A percentile compares a stretch with the other conserved stretches of the same genome.
phyloP scores from a whole-genome alignment of 2,113 vertebrate species.

The Istiophorus platypterus region DNA sequence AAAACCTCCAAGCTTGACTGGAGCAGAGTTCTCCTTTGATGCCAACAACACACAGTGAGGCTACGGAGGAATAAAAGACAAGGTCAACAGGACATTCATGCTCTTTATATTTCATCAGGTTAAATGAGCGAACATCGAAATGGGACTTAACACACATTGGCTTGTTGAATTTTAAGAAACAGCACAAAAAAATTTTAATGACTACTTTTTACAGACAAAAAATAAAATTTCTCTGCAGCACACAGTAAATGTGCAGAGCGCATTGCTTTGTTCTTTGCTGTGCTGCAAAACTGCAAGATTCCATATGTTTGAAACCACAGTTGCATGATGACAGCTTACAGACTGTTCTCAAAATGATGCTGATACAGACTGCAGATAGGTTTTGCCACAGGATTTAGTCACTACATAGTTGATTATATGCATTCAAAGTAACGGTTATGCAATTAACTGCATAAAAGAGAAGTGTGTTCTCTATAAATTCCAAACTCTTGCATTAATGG shows the following conservation, averaged over 20 bases:
- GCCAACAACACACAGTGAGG: constrained; percentile 86
- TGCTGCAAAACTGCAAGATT: constrained; percentile 60
- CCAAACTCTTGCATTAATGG: no score
- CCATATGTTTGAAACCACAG: not conserved
- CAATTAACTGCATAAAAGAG: no score
- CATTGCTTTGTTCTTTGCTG: constrained; percentile 7
- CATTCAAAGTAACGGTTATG: no score
- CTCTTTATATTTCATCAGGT: not conserved
- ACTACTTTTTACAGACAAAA: not conserved
- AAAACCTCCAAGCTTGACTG: constrained; percentile 98
- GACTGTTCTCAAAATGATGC: no score
- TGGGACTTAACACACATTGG: not conserved
- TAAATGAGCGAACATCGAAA: not conserved
- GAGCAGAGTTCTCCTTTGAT: constrained; percentile 98
- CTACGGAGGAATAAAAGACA: constrained; percentile 21
- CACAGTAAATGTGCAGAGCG: constrained; percentile 11
- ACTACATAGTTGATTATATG: not conserved
- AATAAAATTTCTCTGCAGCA: not conserved
- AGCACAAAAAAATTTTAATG: not conserved
- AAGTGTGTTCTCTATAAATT: no score
- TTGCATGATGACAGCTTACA: constrained; percentile 57
- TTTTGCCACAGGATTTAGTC: not conserved
- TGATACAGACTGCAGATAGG: not conserved
- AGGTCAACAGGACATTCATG: not conserved
- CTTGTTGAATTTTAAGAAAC: not conserved